These are phyloP conservation scores for Anthoscopus minutus DNA, from an alignment of 2,113 vertebrate species.

Conservation along the genomic window DNA sequence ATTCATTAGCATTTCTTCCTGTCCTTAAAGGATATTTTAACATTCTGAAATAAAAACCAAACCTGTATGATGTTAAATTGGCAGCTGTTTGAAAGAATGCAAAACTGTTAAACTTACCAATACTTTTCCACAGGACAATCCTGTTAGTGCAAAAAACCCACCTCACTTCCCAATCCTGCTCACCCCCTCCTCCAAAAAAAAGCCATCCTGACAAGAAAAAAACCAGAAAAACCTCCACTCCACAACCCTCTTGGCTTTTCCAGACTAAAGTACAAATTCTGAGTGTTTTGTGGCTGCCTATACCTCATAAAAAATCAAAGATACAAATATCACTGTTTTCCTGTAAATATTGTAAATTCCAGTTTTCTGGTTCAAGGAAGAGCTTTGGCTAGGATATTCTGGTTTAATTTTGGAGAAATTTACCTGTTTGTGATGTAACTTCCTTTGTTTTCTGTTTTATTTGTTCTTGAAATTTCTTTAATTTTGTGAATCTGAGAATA, in stretches of 20 bases:
- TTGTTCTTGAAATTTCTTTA: neutral
- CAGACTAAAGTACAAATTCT: neutral
- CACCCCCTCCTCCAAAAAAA: accelerated
- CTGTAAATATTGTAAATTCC: neutral
- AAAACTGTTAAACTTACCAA: neutral
- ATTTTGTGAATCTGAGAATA: neutral
- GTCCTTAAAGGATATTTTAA: neutral
- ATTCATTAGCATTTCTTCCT: neutral
- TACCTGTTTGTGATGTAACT: neutral
- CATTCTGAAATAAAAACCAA: neutral
- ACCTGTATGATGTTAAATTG: neutral
- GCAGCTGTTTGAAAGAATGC: neutral
- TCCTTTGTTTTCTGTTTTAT: neutral
- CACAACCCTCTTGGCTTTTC: neutral
- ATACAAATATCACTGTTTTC: neutral
- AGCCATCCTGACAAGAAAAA: neutral
- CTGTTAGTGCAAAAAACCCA: neutral
- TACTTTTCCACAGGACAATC: neutral
- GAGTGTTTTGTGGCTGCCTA: neutral
- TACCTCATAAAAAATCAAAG: neutral
- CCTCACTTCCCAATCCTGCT: neutral
- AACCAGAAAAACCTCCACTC: neutral
- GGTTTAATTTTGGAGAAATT: neutral
- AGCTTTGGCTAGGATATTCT: neutral
- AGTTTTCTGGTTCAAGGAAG: neutral